Evolutionary conservation across 1,140 invertebrate species (phyloP).

Genomic region (Penaeus indicus): DNA sequence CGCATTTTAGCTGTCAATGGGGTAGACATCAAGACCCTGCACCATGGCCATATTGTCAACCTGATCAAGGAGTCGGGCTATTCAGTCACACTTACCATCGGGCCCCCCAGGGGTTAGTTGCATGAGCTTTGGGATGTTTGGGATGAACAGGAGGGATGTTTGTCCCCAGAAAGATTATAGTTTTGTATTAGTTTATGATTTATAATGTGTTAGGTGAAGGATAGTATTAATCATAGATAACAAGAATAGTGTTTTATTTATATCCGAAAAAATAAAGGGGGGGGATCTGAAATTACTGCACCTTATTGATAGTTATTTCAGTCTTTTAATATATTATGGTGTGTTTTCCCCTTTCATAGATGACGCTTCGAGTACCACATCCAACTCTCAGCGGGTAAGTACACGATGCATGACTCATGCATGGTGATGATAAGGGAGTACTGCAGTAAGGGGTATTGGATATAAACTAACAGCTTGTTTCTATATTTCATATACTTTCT

Average conservation of each 20-base stretch:
- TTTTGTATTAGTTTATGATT: too few species aligned
- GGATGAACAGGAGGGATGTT: background rate
- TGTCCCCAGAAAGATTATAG: too few species aligned
- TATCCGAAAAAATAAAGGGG: too few species aligned
- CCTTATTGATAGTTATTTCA: background rate
- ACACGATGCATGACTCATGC: background rate
- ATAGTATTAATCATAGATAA: too few species aligned
- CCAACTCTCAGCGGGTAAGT: conserved; percentile 74
- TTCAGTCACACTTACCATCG: conserved; percentile 90
- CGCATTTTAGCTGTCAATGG: conserved; percentile 97
- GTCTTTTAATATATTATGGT: background rate
- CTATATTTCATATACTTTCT: too few species aligned
- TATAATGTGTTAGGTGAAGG: too few species aligned
- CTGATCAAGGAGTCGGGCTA: conserved; percentile 92
- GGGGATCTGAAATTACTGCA: too few species aligned
- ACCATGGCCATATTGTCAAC: conserved; percentile 97
- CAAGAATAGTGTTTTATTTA: too few species aligned
- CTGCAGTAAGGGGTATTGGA: conserved; percentile 34
- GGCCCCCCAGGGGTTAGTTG: conserved; percentile 76
- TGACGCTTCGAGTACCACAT: conserved; percentile 74
- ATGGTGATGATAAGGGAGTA: conserved; percentile 3
- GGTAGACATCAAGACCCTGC: conserved; percentile 89
- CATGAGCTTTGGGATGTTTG: background rate
- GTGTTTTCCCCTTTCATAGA: conserved; percentile 70
- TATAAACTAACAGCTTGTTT: background rate